Conservation (phyloP, 35 echinoderm and acorn worm species). For the Ophioderma brevispina region DNA sequence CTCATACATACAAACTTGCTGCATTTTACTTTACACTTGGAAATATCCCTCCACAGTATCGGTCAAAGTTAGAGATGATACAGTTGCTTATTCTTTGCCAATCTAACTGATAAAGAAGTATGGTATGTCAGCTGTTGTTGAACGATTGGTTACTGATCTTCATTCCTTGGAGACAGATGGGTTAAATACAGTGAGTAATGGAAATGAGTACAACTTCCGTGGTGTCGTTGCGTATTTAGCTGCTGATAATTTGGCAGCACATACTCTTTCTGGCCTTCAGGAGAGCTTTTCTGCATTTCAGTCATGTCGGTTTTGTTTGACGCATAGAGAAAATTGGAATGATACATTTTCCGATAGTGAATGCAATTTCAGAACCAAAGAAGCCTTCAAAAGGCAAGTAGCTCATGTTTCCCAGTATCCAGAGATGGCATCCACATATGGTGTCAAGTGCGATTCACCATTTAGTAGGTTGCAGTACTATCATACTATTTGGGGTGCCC, state of each 20-base stretch:
- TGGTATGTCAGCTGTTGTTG: too few species aligned
- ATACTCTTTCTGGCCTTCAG: constrained; percentile 33
- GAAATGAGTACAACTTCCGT: constrained; percentile 5
- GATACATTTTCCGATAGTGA: background rate
- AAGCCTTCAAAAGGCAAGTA: constrained; percentile 21
- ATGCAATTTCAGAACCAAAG: background rate
- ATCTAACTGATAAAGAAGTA: too few species aligned
- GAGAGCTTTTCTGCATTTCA: constrained; percentile 23
- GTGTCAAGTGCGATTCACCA: background rate
- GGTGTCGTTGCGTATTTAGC: constrained; percentile 25
- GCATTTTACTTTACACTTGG: too few species aligned
- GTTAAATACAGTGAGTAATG: too few species aligned
- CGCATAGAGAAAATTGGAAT: background rate
- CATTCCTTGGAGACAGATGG: too few species aligned
- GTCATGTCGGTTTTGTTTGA: constrained; percentile 31
- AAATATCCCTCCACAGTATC: too few species aligned
- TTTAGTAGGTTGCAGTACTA: constrained; percentile 38
- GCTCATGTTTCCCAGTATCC: background rate
- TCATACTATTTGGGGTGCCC: constrained; percentile 46
- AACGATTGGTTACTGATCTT: too few species aligned
- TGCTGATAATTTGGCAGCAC: constrained; percentile 44
- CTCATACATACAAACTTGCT: too few species aligned
- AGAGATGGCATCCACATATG: constrained; percentile 5
- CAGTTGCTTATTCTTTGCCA: too few species aligned
- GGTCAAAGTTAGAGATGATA: too few species aligned